Base-by-base conservation (phyloP, 2,888 invertebrate genomes). In the Nymphalis polychloros region DNA sequence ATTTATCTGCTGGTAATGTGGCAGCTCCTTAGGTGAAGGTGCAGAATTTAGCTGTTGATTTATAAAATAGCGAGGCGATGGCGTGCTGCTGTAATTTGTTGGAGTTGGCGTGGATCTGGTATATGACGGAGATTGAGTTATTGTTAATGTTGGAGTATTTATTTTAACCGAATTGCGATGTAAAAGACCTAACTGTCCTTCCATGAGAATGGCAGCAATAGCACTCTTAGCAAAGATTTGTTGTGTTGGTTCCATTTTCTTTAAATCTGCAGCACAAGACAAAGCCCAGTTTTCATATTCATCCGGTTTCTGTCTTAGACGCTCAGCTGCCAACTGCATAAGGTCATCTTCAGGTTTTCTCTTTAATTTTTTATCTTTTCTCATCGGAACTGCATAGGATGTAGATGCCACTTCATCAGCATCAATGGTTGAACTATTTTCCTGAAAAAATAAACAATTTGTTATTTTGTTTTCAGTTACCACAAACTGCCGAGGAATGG, bases 151-250 rank as follows among this genome's bases (percentile, higher is more conserved):
- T 27, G 27, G 27, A 27, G 27, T 27, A 63, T 73, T 72, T 66
- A 73, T 77, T 75, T 78, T 74, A 52, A 78, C 75, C 52, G 88
- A 89, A 77, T 88, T 81, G 77, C 88, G 83, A 70, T 86, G 84
- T 71, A 90, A 82, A 71, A 83, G 86, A 41, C 90, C 89, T 53
- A 91, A 79, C 76, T 88, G 88, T 50, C 85, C 89, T 74, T 90
- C 90, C 76, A 90, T 89, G 49, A 91, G 73, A 70, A 90, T 86
- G 71, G 88, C 88, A 75, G 87, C 88, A 59, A 90, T 78, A 41
- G 88, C 79, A 76, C 87, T 91, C 69, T 90, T 90, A 17, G 90
- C 89, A 70, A 87, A 85, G 73, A 91, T 84, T 81, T 89, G 84
- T 78, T 90, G 89, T 65, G 84, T 85, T 47, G 83, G 67, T 70